These are phyloP conservation scores for Tylochromis polylepis DNA, from an alignment of 2,113 vertebrate species.

Conservation along the genomic window DNA sequence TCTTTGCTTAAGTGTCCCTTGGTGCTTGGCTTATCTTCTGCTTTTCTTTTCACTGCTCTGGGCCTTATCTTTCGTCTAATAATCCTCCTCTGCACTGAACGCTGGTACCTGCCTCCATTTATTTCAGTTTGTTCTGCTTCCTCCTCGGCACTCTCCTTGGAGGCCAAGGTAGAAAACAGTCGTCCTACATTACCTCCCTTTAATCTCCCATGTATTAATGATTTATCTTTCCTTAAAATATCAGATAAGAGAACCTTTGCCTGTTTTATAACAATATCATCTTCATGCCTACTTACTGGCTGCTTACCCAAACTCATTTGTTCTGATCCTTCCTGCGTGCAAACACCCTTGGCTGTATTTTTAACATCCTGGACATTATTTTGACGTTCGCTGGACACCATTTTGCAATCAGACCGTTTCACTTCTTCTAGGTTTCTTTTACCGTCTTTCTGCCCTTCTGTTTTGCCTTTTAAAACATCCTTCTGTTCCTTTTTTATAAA, in stretches of 20 bases:
- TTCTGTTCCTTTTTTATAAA: neutral
- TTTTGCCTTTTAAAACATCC: neutral
- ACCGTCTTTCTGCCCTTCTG: neutral
- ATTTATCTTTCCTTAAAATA: constrained; percentile 58
- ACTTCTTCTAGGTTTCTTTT: neutral
- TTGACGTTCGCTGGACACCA: neutral
- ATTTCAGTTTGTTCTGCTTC: neutral
- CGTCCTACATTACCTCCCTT: neutral
- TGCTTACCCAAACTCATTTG: neutral
- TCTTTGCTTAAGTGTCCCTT: neutral
- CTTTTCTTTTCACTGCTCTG: constrained; percentile 27
- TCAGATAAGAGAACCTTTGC: constrained; percentile 69
- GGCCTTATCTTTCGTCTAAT: constrained; percentile 5
- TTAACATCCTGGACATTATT: neutral
- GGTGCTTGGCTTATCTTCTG: neutral
- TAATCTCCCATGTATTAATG: constrained; percentile 1
- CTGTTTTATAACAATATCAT: constrained; percentile 63
- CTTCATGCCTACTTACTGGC: neutral
- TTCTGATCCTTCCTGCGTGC: neutral
- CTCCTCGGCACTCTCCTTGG: constrained; percentile 4
- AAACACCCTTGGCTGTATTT: neutral
- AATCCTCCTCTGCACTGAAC: neutral
- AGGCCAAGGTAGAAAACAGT: neutral
- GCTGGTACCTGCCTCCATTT: neutral
- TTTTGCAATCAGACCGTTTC: neutral